Base-by-base conservation (phyloP, 2,797 vertebrate species). In the Aldrovandia affinis region DNA sequence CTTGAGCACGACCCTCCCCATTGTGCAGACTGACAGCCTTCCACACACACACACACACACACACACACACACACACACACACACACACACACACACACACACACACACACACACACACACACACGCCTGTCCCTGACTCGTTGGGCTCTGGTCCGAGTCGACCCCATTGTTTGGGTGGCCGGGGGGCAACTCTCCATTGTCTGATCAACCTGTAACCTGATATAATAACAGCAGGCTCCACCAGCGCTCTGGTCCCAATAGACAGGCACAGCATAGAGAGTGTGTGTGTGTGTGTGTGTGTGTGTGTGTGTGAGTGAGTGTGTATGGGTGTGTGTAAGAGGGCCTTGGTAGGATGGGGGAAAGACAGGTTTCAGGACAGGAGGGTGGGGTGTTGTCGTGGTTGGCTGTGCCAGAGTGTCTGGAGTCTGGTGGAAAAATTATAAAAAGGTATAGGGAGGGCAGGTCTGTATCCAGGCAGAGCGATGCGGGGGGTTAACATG, bases 131-230 rank as follows among this genome's bases (percentile, higher is more conserved):
- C 57, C 25, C 57, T 61, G 57, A 20, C 25, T 25, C 25, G n/a
- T n/a, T n/a, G n/a, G n/a, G 3, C 57, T 20, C 57, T 20, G 57
- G 57, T 20, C 4, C 57, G n/a, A n/a, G n/a, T n/a, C 15, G 57
- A 20, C 2, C 4, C 57, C 57, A 61, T 52, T 52, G 57, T 25
- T 25, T 61, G 57, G 57, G 4, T 20, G 25, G 57, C 57, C 50
- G 50, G 4, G 50, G 50, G 50, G 7, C 8, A 65, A 8, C 61
- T 10, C 28, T 18, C 61, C 61, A n/a, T 65, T 65, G 61, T 65
- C 61, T n/a, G 4, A 52, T 4, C 50, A 52, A 44, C 42, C 59
- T 80, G 83, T 25, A 79, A 80, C 42, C 77, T 80, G 59, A 84
- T 78, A 61, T 15, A 33, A 42, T 54, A 83, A 82, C 25, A 61